phyloP scores from a whole-genome alignment of 2,888 invertebrate genomes.

The Scrobipalpa costella region DNA sequence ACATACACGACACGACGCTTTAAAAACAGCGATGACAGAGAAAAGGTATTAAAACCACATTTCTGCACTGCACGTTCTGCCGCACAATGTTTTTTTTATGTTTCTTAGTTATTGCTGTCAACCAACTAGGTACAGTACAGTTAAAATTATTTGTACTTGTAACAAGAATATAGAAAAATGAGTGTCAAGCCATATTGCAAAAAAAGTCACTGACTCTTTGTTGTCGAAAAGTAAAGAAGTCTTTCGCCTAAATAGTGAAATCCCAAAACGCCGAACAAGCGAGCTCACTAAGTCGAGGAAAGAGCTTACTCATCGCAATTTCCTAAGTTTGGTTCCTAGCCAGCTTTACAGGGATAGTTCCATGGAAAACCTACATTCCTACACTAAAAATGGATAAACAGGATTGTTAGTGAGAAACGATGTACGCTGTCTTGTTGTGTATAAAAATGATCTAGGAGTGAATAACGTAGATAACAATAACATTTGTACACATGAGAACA shows the following conservation, averaged over 20 bases:
- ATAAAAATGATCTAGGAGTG: not conserved
- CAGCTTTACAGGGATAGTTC: not conserved
- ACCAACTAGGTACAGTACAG: no score
- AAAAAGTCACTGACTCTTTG: not conserved
- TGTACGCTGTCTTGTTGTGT: not conserved
- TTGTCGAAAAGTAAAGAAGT: not conserved
- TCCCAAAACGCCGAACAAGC: not conserved
- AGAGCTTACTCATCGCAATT: constrained; percentile 15
- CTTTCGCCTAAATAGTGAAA: not conserved
- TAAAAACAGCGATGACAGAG: no score
- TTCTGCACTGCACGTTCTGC: no score
- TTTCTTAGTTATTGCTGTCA: no score
- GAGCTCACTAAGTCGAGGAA: not conserved
- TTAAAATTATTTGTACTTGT: no score
- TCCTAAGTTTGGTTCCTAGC: not conserved
- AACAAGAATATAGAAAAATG: no score
- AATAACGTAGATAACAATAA: no score
- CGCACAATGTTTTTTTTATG: no score
- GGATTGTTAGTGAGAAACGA: not conserved
- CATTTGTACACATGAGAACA: no score
- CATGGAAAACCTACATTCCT: not conserved
- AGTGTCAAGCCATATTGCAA: no score
- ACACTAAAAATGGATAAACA: not conserved
- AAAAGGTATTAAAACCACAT: no score
- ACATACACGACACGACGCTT: not conserved